Evolutionary conservation across 2,888 invertebrate genomes (phyloP).

Genomic region (Ischnus inquisitorius): DNA sequence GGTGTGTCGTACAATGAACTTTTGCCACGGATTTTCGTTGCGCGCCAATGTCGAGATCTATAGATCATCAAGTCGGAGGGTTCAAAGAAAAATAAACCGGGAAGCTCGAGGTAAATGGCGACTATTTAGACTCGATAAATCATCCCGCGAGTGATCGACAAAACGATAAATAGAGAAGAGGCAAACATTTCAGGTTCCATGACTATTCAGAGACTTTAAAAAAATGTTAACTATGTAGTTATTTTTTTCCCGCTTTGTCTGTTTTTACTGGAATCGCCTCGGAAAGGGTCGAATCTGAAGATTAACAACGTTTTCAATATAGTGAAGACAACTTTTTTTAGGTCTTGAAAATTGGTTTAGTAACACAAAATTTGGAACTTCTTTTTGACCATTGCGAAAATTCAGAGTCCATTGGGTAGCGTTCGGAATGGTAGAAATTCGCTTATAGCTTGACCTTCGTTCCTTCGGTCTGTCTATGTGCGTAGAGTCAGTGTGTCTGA

Average conservation of each 20-base stretch:
- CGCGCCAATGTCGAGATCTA: conserved; percentile 9
- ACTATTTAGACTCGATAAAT: conserved; percentile 27
- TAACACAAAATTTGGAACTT: conserved; percentile 32
- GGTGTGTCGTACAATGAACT: conserved; percentile 17
- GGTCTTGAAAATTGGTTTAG: neutral
- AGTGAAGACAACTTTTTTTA: neutral
- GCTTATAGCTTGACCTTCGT: conserved; percentile 14
- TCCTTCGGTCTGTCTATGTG: neutral
- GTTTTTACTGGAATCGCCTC: neutral
- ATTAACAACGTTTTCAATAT: neutral
- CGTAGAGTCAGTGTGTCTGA: neutral
- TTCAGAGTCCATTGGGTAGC: conserved; percentile 11
- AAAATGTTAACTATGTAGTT: too few species aligned
- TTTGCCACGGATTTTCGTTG: conserved; percentile 34
- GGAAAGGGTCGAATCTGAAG: neutral
- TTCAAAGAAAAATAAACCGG: conserved; percentile 38
- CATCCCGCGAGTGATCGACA: conserved; percentile 15
- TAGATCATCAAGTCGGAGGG: conserved; percentile 32
- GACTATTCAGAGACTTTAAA: too few species aligned
- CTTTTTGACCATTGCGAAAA: conserved; percentile 26
- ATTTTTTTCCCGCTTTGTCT: too few species aligned
- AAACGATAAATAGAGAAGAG: neutral
- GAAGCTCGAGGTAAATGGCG: conserved; percentile 8
- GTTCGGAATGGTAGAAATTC: neutral
- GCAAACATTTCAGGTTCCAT: neutral